A percentile compares a stretch with the other conserved stretches of the same genome.
phyloP scores from a whole-genome alignment of 2,797 vertebrate species.

The Gadopsis marmoratus region DNA sequence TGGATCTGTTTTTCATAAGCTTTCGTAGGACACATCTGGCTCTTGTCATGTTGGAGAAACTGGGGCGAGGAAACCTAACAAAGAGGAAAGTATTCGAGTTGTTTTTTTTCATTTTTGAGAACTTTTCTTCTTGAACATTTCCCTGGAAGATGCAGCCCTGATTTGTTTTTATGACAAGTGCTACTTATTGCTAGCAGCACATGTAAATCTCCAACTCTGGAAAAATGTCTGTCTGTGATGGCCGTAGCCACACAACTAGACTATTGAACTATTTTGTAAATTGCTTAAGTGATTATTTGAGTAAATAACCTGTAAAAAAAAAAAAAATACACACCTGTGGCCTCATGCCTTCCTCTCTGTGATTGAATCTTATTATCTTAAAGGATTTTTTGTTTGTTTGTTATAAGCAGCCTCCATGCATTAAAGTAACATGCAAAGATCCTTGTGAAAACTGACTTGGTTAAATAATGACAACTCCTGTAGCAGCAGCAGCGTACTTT shows the following conservation, averaged over 20 bases:
- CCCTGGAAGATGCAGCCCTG: neutral
- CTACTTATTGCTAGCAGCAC: neutral
- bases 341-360: too few relatives aligned
- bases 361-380: neutral
- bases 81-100: neutral
- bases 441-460: constrained; percentile 1
- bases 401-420: neutral
- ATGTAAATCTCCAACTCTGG: neutral
- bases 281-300: too few relatives aligned
- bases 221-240: too few relatives aligned
- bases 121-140: neutral
- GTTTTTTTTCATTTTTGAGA: constrained; percentile 1
- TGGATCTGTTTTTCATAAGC: neutral
- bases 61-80: neutral
- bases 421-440: constrained; percentile 1
- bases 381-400: neutral
- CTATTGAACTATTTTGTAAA: too few relatives aligned
- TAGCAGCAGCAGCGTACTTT: constrained; percentile 6
- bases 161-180: constrained; percentile 1
- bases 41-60: constrained; percentile 23
- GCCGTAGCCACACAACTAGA: too few relatives aligned
- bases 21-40: neutral
- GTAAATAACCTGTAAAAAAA: too few relatives aligned
- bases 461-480: constrained; percentile 18
- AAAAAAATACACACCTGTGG: too few relatives aligned